These are phyloP conservation scores for Leptocoma aspasia DNA, from an alignment of 2,113 vertebrate genomes.

Conservation along the genomic window DNA sequence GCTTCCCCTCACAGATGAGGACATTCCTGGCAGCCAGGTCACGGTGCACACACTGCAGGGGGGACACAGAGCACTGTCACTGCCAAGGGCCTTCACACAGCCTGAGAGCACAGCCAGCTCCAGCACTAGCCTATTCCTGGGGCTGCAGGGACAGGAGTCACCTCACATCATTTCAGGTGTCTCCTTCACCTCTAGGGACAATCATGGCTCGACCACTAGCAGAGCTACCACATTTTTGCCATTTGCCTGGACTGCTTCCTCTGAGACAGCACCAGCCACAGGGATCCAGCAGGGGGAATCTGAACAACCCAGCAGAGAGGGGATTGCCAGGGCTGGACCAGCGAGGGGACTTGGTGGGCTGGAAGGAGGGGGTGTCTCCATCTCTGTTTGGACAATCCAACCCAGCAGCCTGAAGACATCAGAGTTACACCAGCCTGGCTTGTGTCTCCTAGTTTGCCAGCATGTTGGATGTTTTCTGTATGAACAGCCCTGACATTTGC, in stretches of 20 bases:
- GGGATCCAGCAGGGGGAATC: neutral
- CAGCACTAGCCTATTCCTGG: neutral
- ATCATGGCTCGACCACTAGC: neutral
- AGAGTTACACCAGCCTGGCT: neutral
- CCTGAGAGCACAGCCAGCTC: neutral
- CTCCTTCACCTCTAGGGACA: neutral
- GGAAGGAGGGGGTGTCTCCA: neutral
- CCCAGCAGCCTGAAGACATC: neutral
- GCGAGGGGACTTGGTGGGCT: neutral
- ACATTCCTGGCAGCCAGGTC: slow-evolving; percentile 96
- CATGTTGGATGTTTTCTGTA: neutral
- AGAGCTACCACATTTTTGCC: neutral
- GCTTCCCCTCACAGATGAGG: slow-evolving; percentile 95
- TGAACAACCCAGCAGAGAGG: neutral
- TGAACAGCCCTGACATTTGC: neutral
- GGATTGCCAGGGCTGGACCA: neutral
- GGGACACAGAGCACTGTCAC: neutral
- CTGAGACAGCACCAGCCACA: rapidly evolving
- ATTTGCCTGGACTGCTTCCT: neutral
- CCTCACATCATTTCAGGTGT: neutral
- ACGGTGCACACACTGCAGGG: slow-evolving; percentile 90
- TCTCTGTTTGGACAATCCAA: neutral
- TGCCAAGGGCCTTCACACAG: rapidly evolving
- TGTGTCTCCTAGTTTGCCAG: neutral
- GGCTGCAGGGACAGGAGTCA: neutral